A percentile compares a stretch with the other conserved stretches of the same genome.
Evolutionary conservation across 1,140 invertebrate species (phyloP).

Genomic region (Periplaneta americana): DNA sequence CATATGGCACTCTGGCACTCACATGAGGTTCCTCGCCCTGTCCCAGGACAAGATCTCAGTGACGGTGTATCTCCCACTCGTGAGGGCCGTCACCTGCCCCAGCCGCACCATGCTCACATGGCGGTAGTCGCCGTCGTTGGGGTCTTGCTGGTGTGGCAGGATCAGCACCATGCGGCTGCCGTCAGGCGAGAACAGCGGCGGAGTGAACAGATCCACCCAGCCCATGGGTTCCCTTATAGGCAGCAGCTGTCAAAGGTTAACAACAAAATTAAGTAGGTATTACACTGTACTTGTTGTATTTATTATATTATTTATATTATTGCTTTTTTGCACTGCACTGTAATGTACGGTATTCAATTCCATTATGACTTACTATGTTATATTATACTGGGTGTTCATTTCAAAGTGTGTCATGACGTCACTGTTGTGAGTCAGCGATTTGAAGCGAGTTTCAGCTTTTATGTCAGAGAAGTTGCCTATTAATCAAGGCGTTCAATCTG

Average conservation of each 20-base stretch:
- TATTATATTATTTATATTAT: too few species aligned
- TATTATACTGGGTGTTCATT: too few species aligned
- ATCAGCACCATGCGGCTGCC: constrained; percentile 45
- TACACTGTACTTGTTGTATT: too few species aligned
- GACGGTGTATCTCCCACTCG: constrained; percentile 28
- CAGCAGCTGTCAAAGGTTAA: constrained; percentile 15
- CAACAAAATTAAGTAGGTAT: too few species aligned
- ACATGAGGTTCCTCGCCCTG: constrained; percentile 3
- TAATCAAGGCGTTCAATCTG: too few species aligned
- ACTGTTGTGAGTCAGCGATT: too few species aligned
- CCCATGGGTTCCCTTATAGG: constrained; percentile 37
- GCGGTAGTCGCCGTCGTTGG: constrained; percentile 49
- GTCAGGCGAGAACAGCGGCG: constrained; percentile 51
- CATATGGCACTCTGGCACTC: constrained; percentile 5
- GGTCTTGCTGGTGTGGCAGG: constrained; percentile 52
- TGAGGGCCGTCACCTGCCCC: constrained; percentile 45
- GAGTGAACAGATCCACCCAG: constrained; percentile 59
- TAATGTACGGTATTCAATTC: too few species aligned
- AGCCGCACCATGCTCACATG: constrained; percentile 54
- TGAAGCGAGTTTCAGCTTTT: too few species aligned
- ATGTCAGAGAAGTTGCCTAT: too few species aligned
- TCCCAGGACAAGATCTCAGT: constrained; percentile 17
- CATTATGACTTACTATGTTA: too few species aligned
- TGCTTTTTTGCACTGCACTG: too few species aligned
- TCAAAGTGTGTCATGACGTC: too few species aligned